Evolutionary conservation across 2,888 invertebrate species (phyloP).

Genomic region (Oscheius onirici): DNA sequence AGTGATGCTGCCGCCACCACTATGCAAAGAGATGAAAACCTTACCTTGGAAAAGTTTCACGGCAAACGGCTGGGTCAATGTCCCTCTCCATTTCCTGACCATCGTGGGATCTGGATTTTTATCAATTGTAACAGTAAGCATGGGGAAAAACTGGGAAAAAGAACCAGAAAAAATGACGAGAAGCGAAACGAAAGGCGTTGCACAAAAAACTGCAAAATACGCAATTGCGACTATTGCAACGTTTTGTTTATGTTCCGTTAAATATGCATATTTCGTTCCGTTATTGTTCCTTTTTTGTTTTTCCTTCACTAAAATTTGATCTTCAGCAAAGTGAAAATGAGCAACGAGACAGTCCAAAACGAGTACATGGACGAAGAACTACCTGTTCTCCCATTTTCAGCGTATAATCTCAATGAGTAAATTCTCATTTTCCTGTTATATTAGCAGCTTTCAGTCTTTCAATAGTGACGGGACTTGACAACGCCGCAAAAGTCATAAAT

Average conservation of each 20-base stretch:
- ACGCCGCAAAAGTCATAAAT: conserved; percentile 2
- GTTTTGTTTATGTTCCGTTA: too few species aligned
- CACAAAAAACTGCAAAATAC: not conserved
- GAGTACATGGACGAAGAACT: conserved; percentile 14
- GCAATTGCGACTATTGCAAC: not conserved
- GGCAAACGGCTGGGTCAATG: conserved; percentile 66
- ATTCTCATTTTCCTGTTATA: not conserved
- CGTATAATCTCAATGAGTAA: not conserved
- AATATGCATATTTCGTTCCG: too few species aligned
- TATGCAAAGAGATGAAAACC: not conserved
- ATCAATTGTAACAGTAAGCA: not conserved
- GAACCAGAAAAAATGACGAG: not conserved
- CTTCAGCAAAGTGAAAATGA: too few species aligned
- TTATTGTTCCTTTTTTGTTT: too few species aligned
- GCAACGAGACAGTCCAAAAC: too few species aligned
- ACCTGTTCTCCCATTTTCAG: conserved; percentile 17
- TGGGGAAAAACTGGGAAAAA: not conserved
- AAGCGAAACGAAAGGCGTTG: not conserved
- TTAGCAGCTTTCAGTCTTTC: not conserved
- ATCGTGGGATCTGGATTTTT: conserved; percentile 1
- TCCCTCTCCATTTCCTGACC: conserved; percentile 61
- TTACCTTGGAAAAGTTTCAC: conserved; percentile 57
- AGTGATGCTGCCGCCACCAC: too few species aligned
- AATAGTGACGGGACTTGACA: not conserved
- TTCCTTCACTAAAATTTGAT: not conserved